These are phyloP conservation scores for Stichopus horrens DNA, from an alignment of 53 echinoderm and acorn worm genomes.

Conservation along the genomic window DNA sequence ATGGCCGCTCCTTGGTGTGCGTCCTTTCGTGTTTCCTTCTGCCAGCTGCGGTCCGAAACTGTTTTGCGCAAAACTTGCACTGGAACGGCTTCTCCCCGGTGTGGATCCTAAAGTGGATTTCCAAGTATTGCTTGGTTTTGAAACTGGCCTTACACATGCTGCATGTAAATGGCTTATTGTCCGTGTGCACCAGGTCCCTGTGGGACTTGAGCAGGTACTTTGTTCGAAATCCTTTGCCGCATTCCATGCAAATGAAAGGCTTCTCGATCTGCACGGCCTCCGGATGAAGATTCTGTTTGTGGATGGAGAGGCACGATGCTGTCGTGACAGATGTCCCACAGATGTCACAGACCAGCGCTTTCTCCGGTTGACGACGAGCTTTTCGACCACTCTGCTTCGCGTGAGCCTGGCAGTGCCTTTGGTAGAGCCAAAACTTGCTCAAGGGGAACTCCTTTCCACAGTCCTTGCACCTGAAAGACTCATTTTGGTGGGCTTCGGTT, in stretches of 20 bases:
- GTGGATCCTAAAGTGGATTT: conserved; percentile 19
- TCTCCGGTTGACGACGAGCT: neutral
- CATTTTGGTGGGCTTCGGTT: neutral
- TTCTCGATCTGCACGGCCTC: conserved; percentile 13
- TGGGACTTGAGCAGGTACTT: conserved; percentile 56
- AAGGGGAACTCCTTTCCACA: conserved; percentile 16
- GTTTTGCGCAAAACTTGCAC: conserved; percentile 12
- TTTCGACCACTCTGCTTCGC: neutral
- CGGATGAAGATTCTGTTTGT: conserved; percentile 40
- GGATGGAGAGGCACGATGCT: conserved; percentile 11
- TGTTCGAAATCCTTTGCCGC: conserved; percentile 60
- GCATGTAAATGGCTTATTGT: conserved; percentile 32
- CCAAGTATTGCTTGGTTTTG: conserved; percentile 13
- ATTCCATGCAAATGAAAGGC: conserved; percentile 51
- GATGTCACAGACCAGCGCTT: conserved; percentile 1
- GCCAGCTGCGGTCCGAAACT: neutral
- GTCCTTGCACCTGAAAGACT: neutral
- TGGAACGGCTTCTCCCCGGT: conserved; percentile 24
- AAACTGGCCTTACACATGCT: neutral
- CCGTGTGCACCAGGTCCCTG: conserved; percentile 18
- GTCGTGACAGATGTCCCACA: conserved; percentile 23
- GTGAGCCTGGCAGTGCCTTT: conserved; percentile 21
- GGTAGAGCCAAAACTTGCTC: conserved; percentile 9
- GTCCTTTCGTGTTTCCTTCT: conserved; percentile 32
- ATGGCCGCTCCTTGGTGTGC: conserved; percentile 39